phyloP scores from a whole-genome alignment of 2,888 invertebrate genomes.

The Nomada flava region DNA sequence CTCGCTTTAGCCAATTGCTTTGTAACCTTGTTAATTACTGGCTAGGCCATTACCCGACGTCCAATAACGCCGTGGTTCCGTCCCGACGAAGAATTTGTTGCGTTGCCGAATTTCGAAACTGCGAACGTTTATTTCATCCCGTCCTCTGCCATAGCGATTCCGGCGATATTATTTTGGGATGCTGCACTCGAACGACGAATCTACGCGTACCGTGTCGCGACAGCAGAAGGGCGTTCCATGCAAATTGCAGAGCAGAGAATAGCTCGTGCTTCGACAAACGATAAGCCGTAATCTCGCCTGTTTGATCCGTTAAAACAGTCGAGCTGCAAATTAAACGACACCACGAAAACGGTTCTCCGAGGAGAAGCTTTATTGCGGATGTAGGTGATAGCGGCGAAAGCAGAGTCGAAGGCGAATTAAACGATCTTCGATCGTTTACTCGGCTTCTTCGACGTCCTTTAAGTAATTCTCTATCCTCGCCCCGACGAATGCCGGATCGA shows the following conservation, averaged over 20 bases:
- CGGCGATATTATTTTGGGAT: too few relatives aligned
- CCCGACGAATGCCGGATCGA: slow-evolving; percentile 25
- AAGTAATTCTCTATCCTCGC: slow-evolving; percentile 51
- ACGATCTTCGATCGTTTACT: slow-evolving; percentile 25
- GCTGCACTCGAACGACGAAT: too few relatives aligned
- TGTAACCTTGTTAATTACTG: slow-evolving; percentile 48
- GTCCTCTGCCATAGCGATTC: not conserved
- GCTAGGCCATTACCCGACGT: slow-evolving; percentile 9
- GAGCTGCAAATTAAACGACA: slow-evolving; percentile 25
- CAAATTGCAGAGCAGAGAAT: not conserved
- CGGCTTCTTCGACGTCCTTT: slow-evolving; percentile 34
- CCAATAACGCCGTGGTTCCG: slow-evolving; percentile 5
- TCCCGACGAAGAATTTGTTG: slow-evolving; percentile 18
- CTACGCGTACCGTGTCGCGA: too few relatives aligned
- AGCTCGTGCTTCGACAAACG: not conserved
- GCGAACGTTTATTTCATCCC: not conserved
- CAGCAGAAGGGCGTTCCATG: too few relatives aligned
- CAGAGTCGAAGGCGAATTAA: slow-evolving; percentile 61
- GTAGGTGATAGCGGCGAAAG: slow-evolving; percentile 31
- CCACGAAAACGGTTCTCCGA: not conserved
- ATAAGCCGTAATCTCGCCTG: not conserved
- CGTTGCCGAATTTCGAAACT: slow-evolving; percentile 12
- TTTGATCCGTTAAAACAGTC: not conserved
- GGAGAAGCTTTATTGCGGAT: slow-evolving; percentile 50
- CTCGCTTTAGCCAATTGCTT: slow-evolving; percentile 52